These are phyloP conservation scores for Thyatira batis DNA, from an alignment of 2,888 invertebrate species.

Conservation along the genomic window DNA sequence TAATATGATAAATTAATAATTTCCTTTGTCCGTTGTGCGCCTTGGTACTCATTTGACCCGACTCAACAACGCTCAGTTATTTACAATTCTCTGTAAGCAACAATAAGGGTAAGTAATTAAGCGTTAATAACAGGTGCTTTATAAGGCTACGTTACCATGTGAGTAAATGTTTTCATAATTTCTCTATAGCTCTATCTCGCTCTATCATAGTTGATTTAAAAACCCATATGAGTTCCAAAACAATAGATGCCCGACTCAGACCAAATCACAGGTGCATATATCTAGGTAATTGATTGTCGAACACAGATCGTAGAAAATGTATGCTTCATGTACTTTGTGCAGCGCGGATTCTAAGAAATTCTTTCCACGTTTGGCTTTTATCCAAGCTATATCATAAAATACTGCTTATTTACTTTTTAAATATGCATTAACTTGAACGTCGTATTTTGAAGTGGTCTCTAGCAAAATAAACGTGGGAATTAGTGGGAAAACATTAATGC, in stretches of 20 bases:
- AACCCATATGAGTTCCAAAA: constrained; percentile 15
- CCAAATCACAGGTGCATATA: constrained; percentile 4
- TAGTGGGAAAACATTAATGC: too few relatives aligned
- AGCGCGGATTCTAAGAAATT: background rate
- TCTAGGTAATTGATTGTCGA: constrained; percentile 47
- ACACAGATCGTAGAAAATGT: constrained; percentile 26
- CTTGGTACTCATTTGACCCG: background rate
- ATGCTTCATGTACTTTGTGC: constrained; percentile 11
- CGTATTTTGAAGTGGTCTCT: too few relatives aligned
- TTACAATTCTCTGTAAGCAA: background rate
- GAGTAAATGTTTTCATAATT: too few relatives aligned
- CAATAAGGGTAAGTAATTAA: background rate
- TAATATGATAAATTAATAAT: background rate
- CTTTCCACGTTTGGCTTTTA: background rate
- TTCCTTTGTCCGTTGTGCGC: background rate
- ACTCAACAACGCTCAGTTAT: background rate
- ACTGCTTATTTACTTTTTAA: background rate
- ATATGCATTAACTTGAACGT: too few relatives aligned
- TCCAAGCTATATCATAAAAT: background rate
- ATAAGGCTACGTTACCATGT: too few relatives aligned
- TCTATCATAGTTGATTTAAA: background rate
- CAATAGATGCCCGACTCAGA: constrained; percentile 19
- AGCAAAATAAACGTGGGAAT: too few relatives aligned
- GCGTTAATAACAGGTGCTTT: too few relatives aligned
- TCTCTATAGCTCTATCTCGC: too few relatives aligned